Evolutionary conservation across 2,797 vertebrate genomes (phyloP).

Genomic region (Orientallactaga sibirica): DNA sequence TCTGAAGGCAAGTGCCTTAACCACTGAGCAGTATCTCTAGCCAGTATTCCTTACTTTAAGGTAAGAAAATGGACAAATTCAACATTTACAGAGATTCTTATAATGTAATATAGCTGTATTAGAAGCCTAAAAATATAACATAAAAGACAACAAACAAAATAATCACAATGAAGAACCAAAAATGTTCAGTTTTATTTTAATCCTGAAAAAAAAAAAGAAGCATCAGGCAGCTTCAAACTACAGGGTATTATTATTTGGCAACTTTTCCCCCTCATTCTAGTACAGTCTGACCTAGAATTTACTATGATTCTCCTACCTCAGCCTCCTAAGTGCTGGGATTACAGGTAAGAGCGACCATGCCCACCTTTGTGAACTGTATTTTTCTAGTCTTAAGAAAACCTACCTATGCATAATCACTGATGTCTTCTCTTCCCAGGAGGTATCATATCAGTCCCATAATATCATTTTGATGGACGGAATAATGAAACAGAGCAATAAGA

Average conservation of each 20-base stretch:
- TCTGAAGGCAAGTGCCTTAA: no score
- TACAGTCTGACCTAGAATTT: no score
- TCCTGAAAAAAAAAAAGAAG: slow-evolving; percentile 19
- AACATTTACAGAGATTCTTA: slow-evolving; percentile 40
- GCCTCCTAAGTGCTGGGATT: no score
- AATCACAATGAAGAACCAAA: neutral
- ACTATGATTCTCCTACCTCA: no score
- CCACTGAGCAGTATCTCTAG: no score
- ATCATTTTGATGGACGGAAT: slow-evolving; percentile 54
- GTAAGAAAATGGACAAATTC: slow-evolving; percentile 44
- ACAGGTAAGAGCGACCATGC: no score
- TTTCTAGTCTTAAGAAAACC: slow-evolving; percentile 40
- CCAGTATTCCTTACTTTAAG: slow-evolving; percentile 34
- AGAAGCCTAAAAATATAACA: neutral
- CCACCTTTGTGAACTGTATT: neutral
- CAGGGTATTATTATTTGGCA: neutral
- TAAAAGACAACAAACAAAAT: slow-evolving; percentile 6
- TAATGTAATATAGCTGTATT: neutral
- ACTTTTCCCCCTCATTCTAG: neutral
- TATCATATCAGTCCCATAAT: slow-evolving; percentile 34
- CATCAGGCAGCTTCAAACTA: slow-evolving; percentile 38
- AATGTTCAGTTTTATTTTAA: slow-evolving; percentile 48
- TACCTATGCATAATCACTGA: slow-evolving; percentile 32
- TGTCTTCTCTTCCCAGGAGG: slow-evolving; percentile 52
- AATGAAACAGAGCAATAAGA: slow-evolving; percentile 35